Evolutionary conservation across 2,113 vertebrate species (phyloP).

Genomic region (Elephas maximus): DNA sequence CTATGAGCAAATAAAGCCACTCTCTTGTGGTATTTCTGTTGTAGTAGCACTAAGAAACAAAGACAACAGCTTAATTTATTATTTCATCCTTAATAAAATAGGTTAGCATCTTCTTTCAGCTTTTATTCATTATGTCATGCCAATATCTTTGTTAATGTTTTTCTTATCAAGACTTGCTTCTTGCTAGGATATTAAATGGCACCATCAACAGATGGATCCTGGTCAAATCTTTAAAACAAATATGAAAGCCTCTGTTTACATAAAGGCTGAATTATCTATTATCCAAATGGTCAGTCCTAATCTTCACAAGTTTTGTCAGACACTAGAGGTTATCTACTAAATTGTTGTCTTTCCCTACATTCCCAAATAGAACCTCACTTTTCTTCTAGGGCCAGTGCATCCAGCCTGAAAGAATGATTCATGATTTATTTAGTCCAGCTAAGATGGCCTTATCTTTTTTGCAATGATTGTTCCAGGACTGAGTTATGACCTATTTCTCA

Average conservation of each 20-base stretch:
- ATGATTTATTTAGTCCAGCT: neutral
- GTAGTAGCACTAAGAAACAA: too few species aligned
- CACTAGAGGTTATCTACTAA: neutral
- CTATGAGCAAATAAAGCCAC: too few species aligned
- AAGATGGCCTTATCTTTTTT: neutral
- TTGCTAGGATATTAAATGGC: neutral
- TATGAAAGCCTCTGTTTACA: neutral
- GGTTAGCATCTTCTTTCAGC: neutral
- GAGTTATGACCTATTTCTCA: neutral
- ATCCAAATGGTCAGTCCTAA: neutral
- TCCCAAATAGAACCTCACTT: neutral
- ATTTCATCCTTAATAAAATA: neutral
- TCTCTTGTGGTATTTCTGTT: too few species aligned
- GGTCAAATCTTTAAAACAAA: neutral
- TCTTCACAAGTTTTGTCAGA: neutral
- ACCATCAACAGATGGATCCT: neutral
- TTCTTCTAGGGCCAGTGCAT: neutral
- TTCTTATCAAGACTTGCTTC: neutral
- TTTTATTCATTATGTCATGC: neutral
- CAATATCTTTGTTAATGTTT: neutral
- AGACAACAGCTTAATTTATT: neutral
- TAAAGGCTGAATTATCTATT: neutral
- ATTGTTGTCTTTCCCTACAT: neutral
- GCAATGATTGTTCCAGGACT: neutral
- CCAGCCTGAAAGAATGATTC: neutral